Evolutionary conservation across 2,113 vertebrate species (phyloP), one percentile per base, ranked within the genome.

Genomic region (Onychostruthus taczanowskii): DNA sequence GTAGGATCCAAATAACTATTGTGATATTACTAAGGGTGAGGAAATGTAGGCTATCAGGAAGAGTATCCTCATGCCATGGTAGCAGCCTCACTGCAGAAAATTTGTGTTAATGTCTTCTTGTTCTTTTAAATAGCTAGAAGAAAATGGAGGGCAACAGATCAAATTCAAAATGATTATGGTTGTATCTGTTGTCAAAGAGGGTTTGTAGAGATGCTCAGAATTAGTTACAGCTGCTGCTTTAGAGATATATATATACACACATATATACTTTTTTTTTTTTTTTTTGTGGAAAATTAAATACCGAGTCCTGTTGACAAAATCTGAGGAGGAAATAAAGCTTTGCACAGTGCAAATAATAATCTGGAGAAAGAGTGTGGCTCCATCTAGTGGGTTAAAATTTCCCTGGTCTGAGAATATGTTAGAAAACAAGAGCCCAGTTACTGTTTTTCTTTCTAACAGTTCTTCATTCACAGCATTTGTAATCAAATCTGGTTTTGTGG

Each of bases 381-480:
- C 97, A 97, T 97, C 97, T 98, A 95, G 97, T 97, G 96, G 94
- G n/a, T 22, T 49, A 59, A 41, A 6, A 31, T 90, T 80, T 89
- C 26, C 7, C 28, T 67, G 21, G 33, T 27, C 21, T 39, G 55
- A 90, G 30, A 33, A 10, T 49, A 3, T 16, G 3, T 75, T 12
- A 62, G 78, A 50, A 80, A 91, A 46, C 27, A 70, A 46, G 24
- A 16, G 6, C 7, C 23, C 31, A 20, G 15, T 49, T 64, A n/a
- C 0, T 84, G 28, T 13, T 87, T 89, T 91, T 66, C 28, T 94
- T 75, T 75, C 35, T 56, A 52, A 21, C 27, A 41, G 33, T 75
- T 81, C 56, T 78, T 64, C 7, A 16, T 68, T 91, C 35, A 28
- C 41, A 87, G 13, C 15, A 21, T 77, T 63, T 88, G 8, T 33